A percentile compares a stretch with the other conserved stretches of the same genome.
These are phyloP conservation scores for Bombus terrestris DNA, from an alignment of 1,140 invertebrate species.

Conservation along the genomic window DNA sequence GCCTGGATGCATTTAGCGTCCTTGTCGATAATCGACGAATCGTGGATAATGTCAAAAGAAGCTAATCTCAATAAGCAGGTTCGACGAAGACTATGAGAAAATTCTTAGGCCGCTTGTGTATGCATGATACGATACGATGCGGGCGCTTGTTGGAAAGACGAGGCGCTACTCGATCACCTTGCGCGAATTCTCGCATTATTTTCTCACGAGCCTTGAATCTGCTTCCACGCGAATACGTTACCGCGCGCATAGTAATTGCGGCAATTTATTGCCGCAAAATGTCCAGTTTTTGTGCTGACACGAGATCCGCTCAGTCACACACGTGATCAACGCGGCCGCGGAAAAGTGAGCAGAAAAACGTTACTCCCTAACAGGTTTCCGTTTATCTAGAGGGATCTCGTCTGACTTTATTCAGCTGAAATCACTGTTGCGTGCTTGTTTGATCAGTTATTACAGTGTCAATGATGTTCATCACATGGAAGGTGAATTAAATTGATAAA, in stretches of 20 bases:
- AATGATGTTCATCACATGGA: not conserved
- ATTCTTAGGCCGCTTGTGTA: slow-evolving; percentile 47
- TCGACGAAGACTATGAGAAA: slow-evolving; percentile 61
- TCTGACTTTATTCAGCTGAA: not conserved
- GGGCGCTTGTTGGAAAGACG: slow-evolving; percentile 43
- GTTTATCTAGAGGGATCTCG: slow-evolving; percentile 22
- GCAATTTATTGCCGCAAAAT: slow-evolving; percentile 42
- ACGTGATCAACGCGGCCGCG: slow-evolving; percentile 6
- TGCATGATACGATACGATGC: slow-evolving; percentile 38
- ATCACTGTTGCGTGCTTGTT: not conserved
- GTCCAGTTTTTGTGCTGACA: slow-evolving; percentile 38
- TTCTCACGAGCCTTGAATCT: slow-evolving; percentile 62
- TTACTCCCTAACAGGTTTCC: not conserved
- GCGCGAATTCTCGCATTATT: slow-evolving; percentile 68
- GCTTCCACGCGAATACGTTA: slow-evolving; percentile 42
- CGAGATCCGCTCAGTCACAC: slow-evolving; percentile 4
- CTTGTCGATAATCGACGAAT: slow-evolving; percentile 69
- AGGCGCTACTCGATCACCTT: slow-evolving; percentile 68
- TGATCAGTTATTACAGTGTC: not conserved
- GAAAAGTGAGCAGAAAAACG: slow-evolving; percentile 12
- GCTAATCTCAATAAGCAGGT: slow-evolving; percentile 60
- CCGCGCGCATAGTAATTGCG: slow-evolving; percentile 39
- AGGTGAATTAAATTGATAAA: not conserved
- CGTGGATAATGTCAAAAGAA: slow-evolving; percentile 63
- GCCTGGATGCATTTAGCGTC: slow-evolving; percentile 64